phyloP scores from a whole-genome alignment of 1,140 invertebrate genomes.

The Trachelipus rathkii region DNA sequence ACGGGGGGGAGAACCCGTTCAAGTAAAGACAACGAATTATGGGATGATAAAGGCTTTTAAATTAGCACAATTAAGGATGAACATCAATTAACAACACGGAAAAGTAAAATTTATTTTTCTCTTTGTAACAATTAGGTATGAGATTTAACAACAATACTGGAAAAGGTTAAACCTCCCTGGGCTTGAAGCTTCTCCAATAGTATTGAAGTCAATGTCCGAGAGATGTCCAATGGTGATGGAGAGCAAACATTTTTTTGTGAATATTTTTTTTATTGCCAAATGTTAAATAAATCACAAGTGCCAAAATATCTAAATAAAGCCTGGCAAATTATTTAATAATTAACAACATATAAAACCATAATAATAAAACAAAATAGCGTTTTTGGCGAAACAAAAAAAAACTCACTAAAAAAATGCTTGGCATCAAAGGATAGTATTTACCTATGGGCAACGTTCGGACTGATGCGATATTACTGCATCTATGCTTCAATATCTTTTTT shows the following conservation, averaged over 20 bases:
- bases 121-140: neutral
- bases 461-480: neutral
- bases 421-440: too few relatives aligned
- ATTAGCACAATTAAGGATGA: too few relatives aligned
- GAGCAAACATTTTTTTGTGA: too few relatives aligned
- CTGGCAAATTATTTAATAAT: neutral
- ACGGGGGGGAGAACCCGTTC: too few relatives aligned
- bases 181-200: slow-evolving; percentile 28
- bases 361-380: neutral
- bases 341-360: neutral
- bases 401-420: neutral
- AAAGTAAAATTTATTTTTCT: neutral
- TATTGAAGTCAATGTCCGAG: slow-evolving; percentile 10
- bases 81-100: neutral
- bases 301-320: too few relatives aligned
- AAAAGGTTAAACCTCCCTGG: slow-evolving; percentile 34
- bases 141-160: slow-evolving; percentile 29
- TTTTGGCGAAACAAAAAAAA: neutral
- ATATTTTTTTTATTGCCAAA: too few relatives aligned
- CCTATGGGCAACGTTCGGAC: neutral
- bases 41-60: too few relatives aligned
- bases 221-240: neutral
- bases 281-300: too few relatives aligned
- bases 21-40: too few relatives aligned
- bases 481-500: neutral